Percentiles rank a stretch among this genome's conserved stretches.
Evolutionary conservation across 92 coral and sea anemone species (phyloP).

Genomic region (Pocillopora meandrina): DNA sequence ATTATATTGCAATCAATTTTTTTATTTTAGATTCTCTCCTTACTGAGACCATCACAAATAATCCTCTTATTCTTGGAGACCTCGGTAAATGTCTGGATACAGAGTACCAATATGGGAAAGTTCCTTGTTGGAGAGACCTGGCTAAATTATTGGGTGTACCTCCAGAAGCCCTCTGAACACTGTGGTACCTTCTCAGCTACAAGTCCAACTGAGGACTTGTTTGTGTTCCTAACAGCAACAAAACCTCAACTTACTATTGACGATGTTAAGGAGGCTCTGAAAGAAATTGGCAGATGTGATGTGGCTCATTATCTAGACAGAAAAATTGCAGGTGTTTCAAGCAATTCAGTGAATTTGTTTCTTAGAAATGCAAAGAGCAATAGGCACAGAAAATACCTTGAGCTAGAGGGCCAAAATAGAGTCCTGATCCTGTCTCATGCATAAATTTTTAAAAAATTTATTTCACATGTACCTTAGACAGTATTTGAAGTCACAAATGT

Average conservation of each 20-base stretch:
- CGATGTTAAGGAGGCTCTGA: constrained; percentile 76
- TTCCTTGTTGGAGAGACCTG: constrained; percentile 87
- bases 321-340: constrained; percentile 63
- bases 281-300: constrained; percentile 63
- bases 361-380: background rate
- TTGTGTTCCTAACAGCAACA: constrained; percentile 73
- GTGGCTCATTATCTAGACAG: constrained; percentile 72
- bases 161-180: constrained; percentile 59
- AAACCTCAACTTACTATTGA: constrained; percentile 81
- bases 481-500: too few species aligned
- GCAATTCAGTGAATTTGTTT: background rate
- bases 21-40: constrained; percentile 69
- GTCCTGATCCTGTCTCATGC: too few species aligned
- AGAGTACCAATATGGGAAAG: constrained; percentile 79
- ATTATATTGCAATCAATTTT: background rate
- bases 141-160: constrained; percentile 81
- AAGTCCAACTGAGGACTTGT: constrained; percentile 86
- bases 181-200: constrained; percentile 63
- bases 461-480: too few species aligned
- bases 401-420: too few species aligned
- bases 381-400: too few species aligned
- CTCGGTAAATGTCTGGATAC: constrained; percentile 74
- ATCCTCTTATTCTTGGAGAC: constrained; percentile 66
- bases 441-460: too few species aligned
- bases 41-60: constrained; percentile 66